These are phyloP conservation scores for Benthosema pterotum DNA, from an alignment of 2,797 vertebrate genomes.

Conservation along the genomic window DNA sequence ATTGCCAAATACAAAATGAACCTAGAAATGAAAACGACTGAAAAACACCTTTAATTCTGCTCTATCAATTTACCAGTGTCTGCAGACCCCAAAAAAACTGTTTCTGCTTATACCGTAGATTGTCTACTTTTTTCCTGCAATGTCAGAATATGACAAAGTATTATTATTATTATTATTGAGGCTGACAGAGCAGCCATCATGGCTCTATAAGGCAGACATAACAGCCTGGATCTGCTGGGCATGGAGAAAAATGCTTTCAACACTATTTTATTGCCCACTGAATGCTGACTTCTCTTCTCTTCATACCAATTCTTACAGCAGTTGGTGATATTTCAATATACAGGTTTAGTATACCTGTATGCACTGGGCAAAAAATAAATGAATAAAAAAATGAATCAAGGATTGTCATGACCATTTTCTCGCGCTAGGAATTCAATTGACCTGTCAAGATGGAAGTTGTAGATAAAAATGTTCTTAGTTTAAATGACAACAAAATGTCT, in stretches of 20 bases:
- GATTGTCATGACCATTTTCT: no score
- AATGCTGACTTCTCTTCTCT: conserved; percentile 3
- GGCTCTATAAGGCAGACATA: conserved; percentile 31
- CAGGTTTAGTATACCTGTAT: background rate
- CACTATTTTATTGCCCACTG: background rate
- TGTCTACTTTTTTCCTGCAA: no score
- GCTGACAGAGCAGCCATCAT: conserved; percentile 19
- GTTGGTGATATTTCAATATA: background rate
- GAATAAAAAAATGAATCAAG: no score
- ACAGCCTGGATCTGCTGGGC: background rate
- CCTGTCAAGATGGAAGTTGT: background rate
- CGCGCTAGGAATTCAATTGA: background rate
- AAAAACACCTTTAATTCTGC: no score
- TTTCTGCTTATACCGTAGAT: no score
- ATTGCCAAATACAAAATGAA: no score
- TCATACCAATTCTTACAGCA: conserved; percentile 18
- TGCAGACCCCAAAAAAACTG: no score
- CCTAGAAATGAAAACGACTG: no score
- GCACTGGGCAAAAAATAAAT: no score
- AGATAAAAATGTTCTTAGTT: conserved; percentile 8
- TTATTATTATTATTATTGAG: no score
- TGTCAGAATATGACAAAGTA: no score
- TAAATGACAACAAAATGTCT: background rate
- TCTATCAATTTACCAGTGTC: no score
- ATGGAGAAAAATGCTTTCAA: conserved; percentile 12